Conservation (phyloP, 2,113 vertebrate species). For the Dolichotis patagonum region DNA sequence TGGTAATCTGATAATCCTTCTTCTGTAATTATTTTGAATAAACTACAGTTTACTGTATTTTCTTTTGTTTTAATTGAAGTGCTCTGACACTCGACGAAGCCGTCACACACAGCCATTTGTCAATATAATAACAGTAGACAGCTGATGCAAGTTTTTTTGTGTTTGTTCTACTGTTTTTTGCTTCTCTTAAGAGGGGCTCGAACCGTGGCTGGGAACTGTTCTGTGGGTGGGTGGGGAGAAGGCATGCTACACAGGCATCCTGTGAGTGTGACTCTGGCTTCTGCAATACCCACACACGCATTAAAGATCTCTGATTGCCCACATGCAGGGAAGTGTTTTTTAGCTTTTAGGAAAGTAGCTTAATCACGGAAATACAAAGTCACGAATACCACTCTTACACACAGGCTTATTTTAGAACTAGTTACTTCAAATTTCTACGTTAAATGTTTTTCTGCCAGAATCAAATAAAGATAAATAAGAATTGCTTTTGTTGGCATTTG, state of each 20-base stretch:
- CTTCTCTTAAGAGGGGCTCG: not conserved
- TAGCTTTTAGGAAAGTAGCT: not conserved
- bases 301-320: not conserved
- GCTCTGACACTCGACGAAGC: not conserved
- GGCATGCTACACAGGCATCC: not conserved
- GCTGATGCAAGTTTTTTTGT: not conserved
- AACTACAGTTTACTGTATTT: not conserved
- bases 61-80: not conserved
- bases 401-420: not conserved
- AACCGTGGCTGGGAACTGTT: not conserved
- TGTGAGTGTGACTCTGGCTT: accelerated
- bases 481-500: not conserved
- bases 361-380: not conserved
- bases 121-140: not conserved
- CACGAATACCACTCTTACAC: not conserved
- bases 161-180: not conserved
- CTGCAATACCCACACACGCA: not conserved
- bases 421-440: not conserved
- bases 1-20: not conserved
- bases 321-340: not conserved
- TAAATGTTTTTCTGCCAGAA: not conserved
- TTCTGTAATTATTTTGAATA: not conserved
- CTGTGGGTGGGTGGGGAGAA: not conserved
- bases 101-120: not conserved
- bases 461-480: not conserved